Percentiles rank a stretch among this genome's conserved stretches.
Conservation (phyloP, 2,888 invertebrate genomes). For the Perdita meconis region DNA sequence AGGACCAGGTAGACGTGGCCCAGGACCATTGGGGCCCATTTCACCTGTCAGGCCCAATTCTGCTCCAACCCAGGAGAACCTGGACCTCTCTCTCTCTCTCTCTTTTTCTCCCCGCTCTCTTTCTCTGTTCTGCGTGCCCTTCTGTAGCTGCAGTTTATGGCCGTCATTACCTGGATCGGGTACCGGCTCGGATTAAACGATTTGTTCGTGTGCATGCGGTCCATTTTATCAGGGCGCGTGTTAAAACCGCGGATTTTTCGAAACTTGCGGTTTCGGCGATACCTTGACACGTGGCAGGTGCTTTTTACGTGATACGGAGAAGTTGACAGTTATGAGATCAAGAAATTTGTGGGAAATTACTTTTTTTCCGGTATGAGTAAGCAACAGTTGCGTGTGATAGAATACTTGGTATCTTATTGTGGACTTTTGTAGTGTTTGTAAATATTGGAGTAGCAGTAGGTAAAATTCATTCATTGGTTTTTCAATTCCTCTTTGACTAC, state of each 20-base stretch:
- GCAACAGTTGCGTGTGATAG: too few species aligned
- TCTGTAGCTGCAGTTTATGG: constrained; percentile 80
- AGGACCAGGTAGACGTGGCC: constrained; percentile 73
- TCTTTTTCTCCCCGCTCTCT: constrained; percentile 45
- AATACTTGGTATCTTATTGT: too few species aligned
- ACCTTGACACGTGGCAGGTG: constrained; percentile 4
- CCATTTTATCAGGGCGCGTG: constrained; percentile 58
- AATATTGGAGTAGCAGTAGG: too few species aligned
- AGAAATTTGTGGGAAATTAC: neutral
- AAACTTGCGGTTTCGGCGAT: neutral
- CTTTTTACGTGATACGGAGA: neutral
- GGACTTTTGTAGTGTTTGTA: too few species aligned
- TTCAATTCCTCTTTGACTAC: too few species aligned
- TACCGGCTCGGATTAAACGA: constrained; percentile 81
- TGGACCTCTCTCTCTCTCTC: constrained; percentile 54
- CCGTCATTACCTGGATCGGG: constrained; percentile 82
- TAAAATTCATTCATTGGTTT: too few species aligned
- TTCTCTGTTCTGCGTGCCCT: neutral
- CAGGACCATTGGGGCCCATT: constrained; percentile 76
- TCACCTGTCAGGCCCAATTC: constrained; percentile 83
- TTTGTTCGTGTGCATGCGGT: constrained; percentile 74
- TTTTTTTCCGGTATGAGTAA: too few species aligned
- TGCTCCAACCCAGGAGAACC: constrained; percentile 71
- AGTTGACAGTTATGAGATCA: too few species aligned
- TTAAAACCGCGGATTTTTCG: constrained; percentile 12